Evolutionary conservation across 2,797 vertebrate genomes (phyloP), one percentile per base, ranked within the genome.

Genomic region (Oryzias dopingdopingensis): DNA sequence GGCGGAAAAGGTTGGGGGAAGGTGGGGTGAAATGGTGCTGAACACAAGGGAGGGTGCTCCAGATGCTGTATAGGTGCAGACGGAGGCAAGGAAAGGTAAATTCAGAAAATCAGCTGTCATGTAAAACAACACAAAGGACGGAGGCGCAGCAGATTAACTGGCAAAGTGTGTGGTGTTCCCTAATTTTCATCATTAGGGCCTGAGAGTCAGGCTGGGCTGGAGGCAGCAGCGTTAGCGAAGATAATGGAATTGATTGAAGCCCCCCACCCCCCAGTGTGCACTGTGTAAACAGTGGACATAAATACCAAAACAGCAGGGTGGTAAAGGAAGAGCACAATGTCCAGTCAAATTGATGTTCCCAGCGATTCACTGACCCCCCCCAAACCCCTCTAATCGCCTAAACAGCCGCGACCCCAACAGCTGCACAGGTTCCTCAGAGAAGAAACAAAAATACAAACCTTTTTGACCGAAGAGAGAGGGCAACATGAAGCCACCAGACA

Each of bases 241-340:
- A 87, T 85, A 86, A 89, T 86, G 83, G 84, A 83, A 91, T 92
- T 89, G 90, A 91, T 89, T 89, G 82, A 77, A 77, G 64, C 6
- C 70, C 83, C 18, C 18, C 18, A 1, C 18, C 20, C 20, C 20
- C 20, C 26, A 26, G 83, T 81, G 87, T 86, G 82, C 82, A 89
- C 88, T 81, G 85, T 83, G 86, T 86, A 90, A 92, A 91, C 86
- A 90, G 84, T 84, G 75, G 77, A 84, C 77, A 81, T 86, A 91
- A 91, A 92, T 90, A 91, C 88, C 85, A 86, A 91, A 92, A 91
- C 89, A 92, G 86, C 86, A 87, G 83, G 88, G 80, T 56, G 85
- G 88, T 91, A 88, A 92, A 83, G 79, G 56, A 73, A 74, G 86
- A 83, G 72, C 72, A 76, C 75, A 77, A 87, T 62, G 70, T 84